phyloP scores from a whole-genome alignment of 2,888 invertebrate genomes.

The Nomada ruficornis region DNA sequence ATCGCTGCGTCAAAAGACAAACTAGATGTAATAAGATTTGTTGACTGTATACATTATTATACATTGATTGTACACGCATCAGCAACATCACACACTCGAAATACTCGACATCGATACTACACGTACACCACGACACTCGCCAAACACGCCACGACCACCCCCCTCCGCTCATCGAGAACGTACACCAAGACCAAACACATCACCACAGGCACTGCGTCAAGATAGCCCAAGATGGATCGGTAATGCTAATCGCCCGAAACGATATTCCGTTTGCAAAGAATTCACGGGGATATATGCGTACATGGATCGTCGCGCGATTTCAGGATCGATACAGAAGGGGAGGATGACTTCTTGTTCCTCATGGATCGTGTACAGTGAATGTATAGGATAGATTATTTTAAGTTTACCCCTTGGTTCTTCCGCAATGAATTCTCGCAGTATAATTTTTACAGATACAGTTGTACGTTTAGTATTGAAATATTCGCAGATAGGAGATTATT shows the following conservation, averaged over 20 bases:
- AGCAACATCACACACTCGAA: conserved; percentile 51
- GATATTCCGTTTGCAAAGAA: not conserved
- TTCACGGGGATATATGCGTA: not conserved
- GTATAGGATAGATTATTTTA: too few relatives aligned
- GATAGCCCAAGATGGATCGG: conserved; percentile 68
- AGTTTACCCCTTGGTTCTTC: too few relatives aligned
- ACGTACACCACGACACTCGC: conserved; percentile 25
- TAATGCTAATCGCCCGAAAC: conserved; percentile 52
- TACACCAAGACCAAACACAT: conserved; percentile 38
- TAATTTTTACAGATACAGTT: too few relatives aligned
- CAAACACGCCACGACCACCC: conserved; percentile 7
- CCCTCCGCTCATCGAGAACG: conserved; percentile 25
- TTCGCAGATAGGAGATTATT: too few relatives aligned
- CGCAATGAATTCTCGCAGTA: too few relatives aligned
- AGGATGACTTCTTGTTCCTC: not conserved
- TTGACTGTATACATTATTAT: conserved; percentile 82
- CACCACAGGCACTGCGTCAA: conserved; percentile 65
- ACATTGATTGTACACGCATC: conserved; percentile 68
- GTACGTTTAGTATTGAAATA: too few relatives aligned
- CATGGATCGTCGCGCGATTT: conserved; percentile 23
- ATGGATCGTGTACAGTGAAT: too few relatives aligned
- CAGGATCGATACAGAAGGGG: conserved; percentile 9
- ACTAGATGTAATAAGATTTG: conserved; percentile 83
- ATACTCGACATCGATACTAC: conserved; percentile 27
- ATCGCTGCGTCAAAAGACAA: conserved; percentile 84